These are phyloP conservation scores for Cephus runcator DNA, from an alignment of 2,888 invertebrate species.

Conservation along the genomic window DNA sequence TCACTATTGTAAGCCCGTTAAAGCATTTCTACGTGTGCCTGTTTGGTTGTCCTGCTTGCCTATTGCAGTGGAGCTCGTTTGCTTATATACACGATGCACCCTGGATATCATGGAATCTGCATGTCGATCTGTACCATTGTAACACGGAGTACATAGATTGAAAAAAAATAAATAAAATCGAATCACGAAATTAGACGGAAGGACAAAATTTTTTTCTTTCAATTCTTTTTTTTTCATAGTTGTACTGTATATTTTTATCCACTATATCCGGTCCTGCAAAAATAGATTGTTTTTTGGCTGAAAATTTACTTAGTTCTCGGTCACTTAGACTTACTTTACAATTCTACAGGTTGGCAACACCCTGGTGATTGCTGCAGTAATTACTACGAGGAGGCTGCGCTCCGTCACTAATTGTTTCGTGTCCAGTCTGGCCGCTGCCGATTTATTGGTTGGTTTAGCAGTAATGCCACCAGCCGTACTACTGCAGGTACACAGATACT, in stretches of 20 bases:
- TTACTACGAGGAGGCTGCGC: conserved; percentile 85
- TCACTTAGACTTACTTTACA: background rate
- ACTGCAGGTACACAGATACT: conserved; percentile 44
- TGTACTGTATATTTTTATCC: background rate
- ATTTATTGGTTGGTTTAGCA: conserved; percentile 91
- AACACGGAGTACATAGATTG: background rate
- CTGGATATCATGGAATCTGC: background rate
- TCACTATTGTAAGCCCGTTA: conserved; percentile 58
- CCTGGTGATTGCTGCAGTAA: conserved; percentile 88
- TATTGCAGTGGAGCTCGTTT: background rate
- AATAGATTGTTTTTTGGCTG: background rate
- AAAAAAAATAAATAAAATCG: background rate
- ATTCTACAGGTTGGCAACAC: conserved; percentile 79
- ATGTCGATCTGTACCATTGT: background rate
- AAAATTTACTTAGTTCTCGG: background rate
- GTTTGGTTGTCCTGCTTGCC: background rate
- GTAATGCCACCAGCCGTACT: conserved; percentile 95
- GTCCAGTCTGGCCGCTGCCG: conserved; percentile 92
- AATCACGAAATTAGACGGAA: too few relatives aligned
- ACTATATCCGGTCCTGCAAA: background rate
- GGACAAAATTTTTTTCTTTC: too few relatives aligned
- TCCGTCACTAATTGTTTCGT: conserved; percentile 97
- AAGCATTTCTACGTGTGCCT: background rate
- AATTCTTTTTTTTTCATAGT: background rate
- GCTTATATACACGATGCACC: background rate